Conservation (phyloP, 2,113 vertebrate species). For the Pteruthius melanotis region DNA sequence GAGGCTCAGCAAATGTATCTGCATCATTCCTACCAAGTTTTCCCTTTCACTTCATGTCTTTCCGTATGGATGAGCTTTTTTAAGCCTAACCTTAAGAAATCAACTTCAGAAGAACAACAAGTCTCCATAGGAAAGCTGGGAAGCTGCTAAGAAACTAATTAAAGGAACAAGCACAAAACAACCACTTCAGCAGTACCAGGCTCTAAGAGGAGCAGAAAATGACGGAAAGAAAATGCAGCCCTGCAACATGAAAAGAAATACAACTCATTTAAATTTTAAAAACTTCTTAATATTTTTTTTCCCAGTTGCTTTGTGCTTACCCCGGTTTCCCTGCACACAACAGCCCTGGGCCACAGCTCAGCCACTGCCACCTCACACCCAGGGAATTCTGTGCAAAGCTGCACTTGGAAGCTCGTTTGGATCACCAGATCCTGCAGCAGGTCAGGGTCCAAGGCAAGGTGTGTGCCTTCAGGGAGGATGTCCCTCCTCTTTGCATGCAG, state of each 20-base stretch:
- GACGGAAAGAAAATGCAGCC: neutral
- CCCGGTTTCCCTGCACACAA: neutral
- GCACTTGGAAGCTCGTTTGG: neutral
- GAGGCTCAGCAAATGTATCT: neutral
- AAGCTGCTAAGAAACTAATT: constrained; percentile 41
- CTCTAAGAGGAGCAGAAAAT: neutral
- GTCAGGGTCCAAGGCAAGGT: no score
- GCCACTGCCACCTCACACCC: neutral
- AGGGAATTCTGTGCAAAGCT: neutral
- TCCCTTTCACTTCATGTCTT: neutral
- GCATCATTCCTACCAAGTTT: neutral
- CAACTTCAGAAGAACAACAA: constrained; percentile 4
- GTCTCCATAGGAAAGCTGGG: constrained; percentile 18
- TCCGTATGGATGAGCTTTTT: neutral
- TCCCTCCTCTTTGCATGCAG: neutral
- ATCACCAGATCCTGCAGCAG: neutral
- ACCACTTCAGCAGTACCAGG: neutral
- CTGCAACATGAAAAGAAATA: constrained; percentile 3
- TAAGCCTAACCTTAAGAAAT: constrained; percentile 33
- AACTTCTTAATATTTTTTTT: neutral
- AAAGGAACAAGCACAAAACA: constrained; percentile 25
- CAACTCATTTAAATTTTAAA: constrained; percentile 24
- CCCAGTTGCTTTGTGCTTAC: neutral
- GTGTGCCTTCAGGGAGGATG: neutral
- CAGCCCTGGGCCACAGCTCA: neutral